Percentiles rank a stretch among this genome's conserved stretches.
phyloP scores from a whole-genome alignment of 2,888 invertebrate species.

The Abrostola tripartita region DNA sequence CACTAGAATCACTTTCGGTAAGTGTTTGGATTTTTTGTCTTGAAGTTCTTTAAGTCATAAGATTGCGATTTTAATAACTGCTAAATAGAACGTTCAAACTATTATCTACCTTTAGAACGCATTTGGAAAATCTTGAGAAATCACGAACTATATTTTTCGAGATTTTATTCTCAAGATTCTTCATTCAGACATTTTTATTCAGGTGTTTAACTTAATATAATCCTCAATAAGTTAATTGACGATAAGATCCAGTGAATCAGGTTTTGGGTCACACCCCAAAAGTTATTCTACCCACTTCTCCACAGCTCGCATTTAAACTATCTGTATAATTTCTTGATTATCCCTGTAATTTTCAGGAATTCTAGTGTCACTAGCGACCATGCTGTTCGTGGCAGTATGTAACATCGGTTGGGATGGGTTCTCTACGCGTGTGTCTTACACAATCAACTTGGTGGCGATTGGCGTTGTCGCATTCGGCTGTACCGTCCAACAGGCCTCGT shows the following conservation, averaged over 20 bases:
- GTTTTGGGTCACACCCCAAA: too few relatives aligned
- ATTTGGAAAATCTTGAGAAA: too few relatives aligned
- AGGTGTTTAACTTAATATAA: too few relatives aligned
- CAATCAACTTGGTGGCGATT: conserved; percentile 94
- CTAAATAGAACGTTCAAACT: background rate
- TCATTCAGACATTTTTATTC: too few relatives aligned
- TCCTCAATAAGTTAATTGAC: too few relatives aligned
- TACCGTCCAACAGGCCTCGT: conserved; percentile 97
- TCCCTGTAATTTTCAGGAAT: conserved; percentile 88
- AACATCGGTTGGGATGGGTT: conserved; percentile 96
- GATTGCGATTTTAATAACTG: too few relatives aligned
- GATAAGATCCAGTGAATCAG: too few relatives aligned
- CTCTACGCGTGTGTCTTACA: conserved; percentile 93
- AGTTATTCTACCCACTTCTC: background rate
- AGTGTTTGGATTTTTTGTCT: conserved; percentile 51
- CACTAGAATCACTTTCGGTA: conserved; percentile 95
- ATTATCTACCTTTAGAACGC: too few relatives aligned
- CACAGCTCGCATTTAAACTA: background rate
- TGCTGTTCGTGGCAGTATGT: conserved; percentile 94
- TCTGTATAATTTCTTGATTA: background rate
- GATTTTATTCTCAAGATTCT: too few relatives aligned
- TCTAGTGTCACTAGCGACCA: conserved; percentile 93
- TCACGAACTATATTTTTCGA: too few relatives aligned
- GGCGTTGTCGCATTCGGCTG: conserved; percentile 96
- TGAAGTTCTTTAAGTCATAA: background rate